Conservation (phyloP, 2,888 invertebrate species). For the Cylloceria caligata region DNA sequence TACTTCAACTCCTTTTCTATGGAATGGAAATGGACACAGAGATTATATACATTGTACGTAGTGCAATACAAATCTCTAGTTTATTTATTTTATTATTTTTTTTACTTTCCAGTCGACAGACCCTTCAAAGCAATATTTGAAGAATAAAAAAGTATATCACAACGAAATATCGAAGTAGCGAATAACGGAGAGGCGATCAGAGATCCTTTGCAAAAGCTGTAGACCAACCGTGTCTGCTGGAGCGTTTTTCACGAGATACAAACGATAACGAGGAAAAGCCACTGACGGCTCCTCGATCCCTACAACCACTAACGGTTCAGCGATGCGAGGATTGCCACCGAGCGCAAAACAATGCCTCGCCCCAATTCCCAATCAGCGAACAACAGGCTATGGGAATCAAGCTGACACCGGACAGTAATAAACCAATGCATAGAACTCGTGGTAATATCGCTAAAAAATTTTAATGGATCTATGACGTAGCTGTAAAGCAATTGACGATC, state of each 20-base stretch:
- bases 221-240: slow-evolving; percentile 28
- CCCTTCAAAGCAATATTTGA: neutral
- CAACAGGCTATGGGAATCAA: slow-evolving; percentile 69
- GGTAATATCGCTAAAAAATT: slow-evolving; percentile 36
- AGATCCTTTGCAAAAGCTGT: slow-evolving; percentile 14
- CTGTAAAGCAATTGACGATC: neutral
- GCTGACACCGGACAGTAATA: slow-evolving; percentile 47
- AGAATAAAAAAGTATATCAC: neutral
- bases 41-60: no score
- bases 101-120: neutral
- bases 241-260: slow-evolving; percentile 56
- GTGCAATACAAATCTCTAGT: no score
- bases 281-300: neutral
- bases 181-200: neutral
- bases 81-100: no score
- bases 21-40: neutral
- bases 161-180: neutral
- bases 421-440: slow-evolving; percentile 13
- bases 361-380: slow-evolving; percentile 75
- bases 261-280: slow-evolving; percentile 55
- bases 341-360: slow-evolving; percentile 72
- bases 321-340: slow-evolving; percentile 65
- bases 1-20: neutral
- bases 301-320: slow-evolving; percentile 53
- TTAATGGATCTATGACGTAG: neutral